These are phyloP conservation scores for rabbit (Oryctolagus cuniculus) DNA, from an alignment of 2,113 vertebrate genomes.

Conservation along the genomic window DNA sequence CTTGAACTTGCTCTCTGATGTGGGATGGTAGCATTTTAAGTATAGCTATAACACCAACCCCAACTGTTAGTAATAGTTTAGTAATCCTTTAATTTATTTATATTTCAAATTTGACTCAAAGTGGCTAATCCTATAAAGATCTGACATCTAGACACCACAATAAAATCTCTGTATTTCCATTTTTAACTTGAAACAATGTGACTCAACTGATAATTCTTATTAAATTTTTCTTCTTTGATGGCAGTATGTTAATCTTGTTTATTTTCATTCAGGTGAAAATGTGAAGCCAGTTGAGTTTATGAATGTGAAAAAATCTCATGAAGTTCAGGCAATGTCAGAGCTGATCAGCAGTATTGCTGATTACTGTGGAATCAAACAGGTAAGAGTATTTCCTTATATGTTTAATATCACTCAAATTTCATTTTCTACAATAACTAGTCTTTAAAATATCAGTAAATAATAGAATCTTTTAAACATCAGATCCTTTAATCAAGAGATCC, in stretches of 20 bases:
- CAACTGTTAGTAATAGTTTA: too few relatives aligned
- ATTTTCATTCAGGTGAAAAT: constrained; percentile 80
- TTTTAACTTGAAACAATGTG: constrained; percentile 15
- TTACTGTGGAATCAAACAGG: constrained; percentile 92
- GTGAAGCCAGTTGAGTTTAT: constrained; percentile 94
- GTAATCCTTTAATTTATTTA: constrained; percentile 48
- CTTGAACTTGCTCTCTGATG: too few relatives aligned
- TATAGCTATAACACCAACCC: too few relatives aligned
- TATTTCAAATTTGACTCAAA: constrained; percentile 60
- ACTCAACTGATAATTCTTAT: neutral
- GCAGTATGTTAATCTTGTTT: constrained; percentile 55
- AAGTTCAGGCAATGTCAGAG: constrained; percentile 96
- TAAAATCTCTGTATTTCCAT: constrained; percentile 33
- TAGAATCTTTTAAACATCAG: neutral
- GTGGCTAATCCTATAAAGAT: neutral
- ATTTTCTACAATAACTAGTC: neutral
- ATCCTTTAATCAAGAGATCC: neutral
- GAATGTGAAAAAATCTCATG: constrained; percentile 98
- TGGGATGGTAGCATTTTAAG: too few relatives aligned
- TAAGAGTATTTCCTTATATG: constrained; percentile 79
- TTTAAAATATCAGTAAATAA: constrained; percentile 50
- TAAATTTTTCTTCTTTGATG: constrained; percentile 45
- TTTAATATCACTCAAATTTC: constrained; percentile 40
- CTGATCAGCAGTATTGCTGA: constrained; percentile 90
- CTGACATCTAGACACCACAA: neutral